phyloP scores from a whole-genome alignment of 2,113 vertebrate species.

The Sigmodon hispidus region DNA sequence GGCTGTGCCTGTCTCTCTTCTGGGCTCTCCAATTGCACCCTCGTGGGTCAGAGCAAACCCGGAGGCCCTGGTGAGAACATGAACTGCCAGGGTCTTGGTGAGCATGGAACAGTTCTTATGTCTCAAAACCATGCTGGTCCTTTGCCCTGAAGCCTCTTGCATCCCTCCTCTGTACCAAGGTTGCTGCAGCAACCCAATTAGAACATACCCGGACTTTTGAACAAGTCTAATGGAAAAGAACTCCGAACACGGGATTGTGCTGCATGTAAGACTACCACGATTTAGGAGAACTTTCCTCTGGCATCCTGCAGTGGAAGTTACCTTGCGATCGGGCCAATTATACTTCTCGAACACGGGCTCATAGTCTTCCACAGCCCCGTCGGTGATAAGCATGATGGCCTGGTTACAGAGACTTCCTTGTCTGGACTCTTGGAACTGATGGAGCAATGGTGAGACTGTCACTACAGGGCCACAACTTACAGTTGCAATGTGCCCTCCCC shows the following conservation, averaged over 20 bases:
- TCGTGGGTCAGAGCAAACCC: background rate
- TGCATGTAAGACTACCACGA: background rate
- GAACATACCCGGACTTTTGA: background rate
- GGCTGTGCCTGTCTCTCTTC: background rate
- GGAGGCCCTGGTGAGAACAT: rapidly evolving
- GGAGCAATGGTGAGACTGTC: background rate
- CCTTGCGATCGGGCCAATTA: slow-evolving; percentile 96
- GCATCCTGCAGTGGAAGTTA: slow-evolving; percentile 72
- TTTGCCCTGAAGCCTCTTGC: no score
- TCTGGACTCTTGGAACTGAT: slow-evolving; percentile 86
- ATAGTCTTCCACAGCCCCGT: slow-evolving; percentile 96
- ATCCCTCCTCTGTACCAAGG: background rate
- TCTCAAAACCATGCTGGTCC: background rate
- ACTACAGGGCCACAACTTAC: rapidly evolving
- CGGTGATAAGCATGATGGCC: slow-evolving; percentile 97
- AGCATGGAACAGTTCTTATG: background rate
- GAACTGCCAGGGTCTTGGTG: background rate
- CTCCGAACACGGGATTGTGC: background rate
- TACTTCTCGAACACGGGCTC: slow-evolving; percentile 94
- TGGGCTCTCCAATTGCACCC: no score
- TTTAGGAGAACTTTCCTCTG: background rate
- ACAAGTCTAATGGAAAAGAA: background rate
- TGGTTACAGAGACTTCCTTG: slow-evolving; percentile 97
- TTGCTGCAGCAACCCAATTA: no score
- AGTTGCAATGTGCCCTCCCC: no score